Evolutionary conservation across 2,113 vertebrate genomes (phyloP).

Genomic region (Onychostoma macrolepis): DNA sequence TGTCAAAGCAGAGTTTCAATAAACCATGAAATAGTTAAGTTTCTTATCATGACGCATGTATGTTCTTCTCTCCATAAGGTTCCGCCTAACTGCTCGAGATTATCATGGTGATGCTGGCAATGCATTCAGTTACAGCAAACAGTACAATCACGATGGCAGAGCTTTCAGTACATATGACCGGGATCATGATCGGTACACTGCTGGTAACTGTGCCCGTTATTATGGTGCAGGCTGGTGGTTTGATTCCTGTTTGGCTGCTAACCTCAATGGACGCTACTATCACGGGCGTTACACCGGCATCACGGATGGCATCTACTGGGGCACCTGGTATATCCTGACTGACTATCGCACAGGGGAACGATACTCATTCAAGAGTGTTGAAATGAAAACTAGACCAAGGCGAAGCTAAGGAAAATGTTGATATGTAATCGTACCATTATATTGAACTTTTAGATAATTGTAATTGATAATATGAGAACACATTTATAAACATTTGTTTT

Average conservation of each 20-base stretch:
- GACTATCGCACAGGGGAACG: slow-evolving; percentile 78
- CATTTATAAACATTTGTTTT: background rate
- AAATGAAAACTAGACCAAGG: slow-evolving; percentile 77
- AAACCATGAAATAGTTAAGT: background rate
- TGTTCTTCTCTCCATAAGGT: slow-evolving; percentile 62
- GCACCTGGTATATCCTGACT: slow-evolving; percentile 83
- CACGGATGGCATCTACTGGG: slow-evolving; percentile 82
- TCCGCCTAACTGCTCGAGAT: slow-evolving; percentile 75
- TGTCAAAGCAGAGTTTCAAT: background rate
- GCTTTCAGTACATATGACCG: slow-evolving; percentile 78
- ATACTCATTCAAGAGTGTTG: slow-evolving; percentile 79
- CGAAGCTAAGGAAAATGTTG: slow-evolving; percentile 21
- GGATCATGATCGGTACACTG: slow-evolving; percentile 77
- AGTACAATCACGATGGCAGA: slow-evolving; percentile 81
- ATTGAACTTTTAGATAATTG: background rate
- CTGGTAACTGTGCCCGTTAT: slow-evolving; percentile 80
- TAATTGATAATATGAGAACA: background rate
- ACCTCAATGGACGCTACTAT: slow-evolving; percentile 80
- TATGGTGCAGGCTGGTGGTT: slow-evolving; percentile 84
- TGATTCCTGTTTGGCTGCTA: slow-evolving; percentile 81
- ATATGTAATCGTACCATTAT: background rate
- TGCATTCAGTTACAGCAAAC: slow-evolving; percentile 80
- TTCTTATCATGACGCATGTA: background rate
- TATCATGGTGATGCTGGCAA: slow-evolving; percentile 82
- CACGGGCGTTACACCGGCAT: slow-evolving; percentile 77